Percentiles rank a stretch among this genome's conserved stretches.
Conservation (phyloP, 2,797 vertebrate genomes). For the Gallinago stenura region DNA sequence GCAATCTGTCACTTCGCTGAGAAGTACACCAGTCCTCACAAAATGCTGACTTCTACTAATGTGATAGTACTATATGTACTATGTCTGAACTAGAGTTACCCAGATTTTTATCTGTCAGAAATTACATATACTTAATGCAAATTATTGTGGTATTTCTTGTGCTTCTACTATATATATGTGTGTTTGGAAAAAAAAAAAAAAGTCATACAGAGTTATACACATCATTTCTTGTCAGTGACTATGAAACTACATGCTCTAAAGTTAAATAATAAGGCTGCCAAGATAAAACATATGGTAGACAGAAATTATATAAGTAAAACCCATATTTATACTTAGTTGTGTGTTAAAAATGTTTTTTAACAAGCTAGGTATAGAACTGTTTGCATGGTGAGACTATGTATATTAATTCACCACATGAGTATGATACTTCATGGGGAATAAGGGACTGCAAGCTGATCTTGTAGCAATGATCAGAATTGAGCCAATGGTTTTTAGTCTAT, state of each 20-base stretch:
- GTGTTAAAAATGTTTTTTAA: not conserved
- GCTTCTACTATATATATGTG: not conserved
- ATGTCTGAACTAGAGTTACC: not conserved
- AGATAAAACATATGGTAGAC: constrained; percentile 44
- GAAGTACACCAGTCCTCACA: not conserved
- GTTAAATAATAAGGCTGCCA: constrained; percentile 2
- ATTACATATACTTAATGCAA: not conserved
- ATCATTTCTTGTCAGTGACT: not conserved
- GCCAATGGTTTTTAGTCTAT: not conserved
- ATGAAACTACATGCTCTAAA: not conserved
- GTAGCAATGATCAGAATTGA: not conserved
- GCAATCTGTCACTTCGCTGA: not conserved
- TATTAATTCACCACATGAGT: not conserved
- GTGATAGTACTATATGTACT: not conserved
- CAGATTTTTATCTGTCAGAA: not conserved
- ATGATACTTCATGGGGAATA: not conserved
- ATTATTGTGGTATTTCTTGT: not conserved
- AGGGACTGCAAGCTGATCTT: not conserved
- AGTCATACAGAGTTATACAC: not conserved
- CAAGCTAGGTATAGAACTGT: not conserved
- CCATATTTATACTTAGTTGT: not conserved
- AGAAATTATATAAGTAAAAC: constrained; percentile 19
- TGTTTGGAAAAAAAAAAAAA: not conserved
- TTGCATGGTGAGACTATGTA: not conserved
- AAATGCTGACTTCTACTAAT: not conserved